phyloP scores from a whole-genome alignment of 2,888 invertebrate genomes.

The Aspidiotus rigidus region DNA sequence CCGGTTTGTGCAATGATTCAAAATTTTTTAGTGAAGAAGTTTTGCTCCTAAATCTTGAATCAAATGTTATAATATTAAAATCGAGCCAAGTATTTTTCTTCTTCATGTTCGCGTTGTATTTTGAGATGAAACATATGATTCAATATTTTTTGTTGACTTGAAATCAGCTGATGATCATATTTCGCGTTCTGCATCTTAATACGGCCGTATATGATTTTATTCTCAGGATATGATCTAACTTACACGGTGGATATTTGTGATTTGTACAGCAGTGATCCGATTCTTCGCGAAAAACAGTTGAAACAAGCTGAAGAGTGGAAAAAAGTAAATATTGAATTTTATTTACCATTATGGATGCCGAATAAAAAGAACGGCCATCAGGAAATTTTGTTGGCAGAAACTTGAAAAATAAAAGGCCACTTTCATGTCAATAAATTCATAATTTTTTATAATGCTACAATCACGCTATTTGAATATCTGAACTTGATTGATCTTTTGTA shows the following conservation, averaged over 20 bases:
- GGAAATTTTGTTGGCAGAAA: too few relatives aligned
- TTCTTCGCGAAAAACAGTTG: slow-evolving; percentile 10
- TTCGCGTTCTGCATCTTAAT: background rate
- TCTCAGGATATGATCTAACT: slow-evolving; percentile 7
- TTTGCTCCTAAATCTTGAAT: background rate
- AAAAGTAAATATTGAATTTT: background rate
- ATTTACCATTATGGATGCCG: too few relatives aligned
- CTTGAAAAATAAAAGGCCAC: too few relatives aligned
- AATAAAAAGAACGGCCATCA: too few relatives aligned
- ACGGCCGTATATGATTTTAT: background rate
- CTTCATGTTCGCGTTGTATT: too few relatives aligned
- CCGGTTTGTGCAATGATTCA: background rate
- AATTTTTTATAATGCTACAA: too few relatives aligned
- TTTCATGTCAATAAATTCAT: too few relatives aligned
- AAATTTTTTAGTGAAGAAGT: background rate
- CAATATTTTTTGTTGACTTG: background rate
- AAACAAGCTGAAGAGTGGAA: background rate
- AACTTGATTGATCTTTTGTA: too few relatives aligned
- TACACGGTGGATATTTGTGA: slow-evolving; percentile 2
- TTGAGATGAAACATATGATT: background rate
- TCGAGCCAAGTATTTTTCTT: too few relatives aligned
- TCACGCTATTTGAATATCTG: too few relatives aligned
- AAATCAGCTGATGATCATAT: too few relatives aligned
- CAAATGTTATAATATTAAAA: too few relatives aligned
- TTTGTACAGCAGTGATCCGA: slow-evolving; percentile 16